Conservation (phyloP, 92 coral and sea anemone genomes). For the Desmophyllum pertusum region DNA sequence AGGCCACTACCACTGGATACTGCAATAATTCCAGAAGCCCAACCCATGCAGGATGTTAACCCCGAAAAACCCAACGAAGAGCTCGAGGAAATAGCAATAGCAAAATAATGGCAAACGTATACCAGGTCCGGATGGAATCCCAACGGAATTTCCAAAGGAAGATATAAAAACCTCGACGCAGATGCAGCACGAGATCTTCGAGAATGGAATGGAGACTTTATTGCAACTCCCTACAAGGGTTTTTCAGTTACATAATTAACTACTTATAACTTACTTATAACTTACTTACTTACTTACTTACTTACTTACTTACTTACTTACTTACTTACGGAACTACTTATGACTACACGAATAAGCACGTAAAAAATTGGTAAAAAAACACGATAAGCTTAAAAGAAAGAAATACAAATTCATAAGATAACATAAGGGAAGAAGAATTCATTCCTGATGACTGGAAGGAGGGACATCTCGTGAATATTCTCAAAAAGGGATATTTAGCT, state of each 20-base stretch:
- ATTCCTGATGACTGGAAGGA: slow-evolving; percentile 47
- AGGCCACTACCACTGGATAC: slow-evolving; percentile 28
- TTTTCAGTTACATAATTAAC: too few relatives aligned
- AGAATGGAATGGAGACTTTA: too few relatives aligned
- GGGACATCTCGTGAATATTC: slow-evolving; percentile 39
- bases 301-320: too few relatives aligned
- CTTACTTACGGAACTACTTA: too few relatives aligned
- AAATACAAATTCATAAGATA: too few relatives aligned
- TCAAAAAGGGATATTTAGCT: slow-evolving; percentile 41
- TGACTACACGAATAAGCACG: too few relatives aligned
- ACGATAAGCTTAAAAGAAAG: too few relatives aligned
- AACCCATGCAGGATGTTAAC: slow-evolving; percentile 32
- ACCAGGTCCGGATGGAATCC: slow-evolving; percentile 39
- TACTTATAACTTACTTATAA: too few relatives aligned
- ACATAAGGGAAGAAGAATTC: slow-evolving; percentile 36
- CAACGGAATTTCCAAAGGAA: slow-evolving; percentile 32
- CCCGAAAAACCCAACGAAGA: slow-evolving; percentile 22
- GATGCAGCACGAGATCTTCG: slow-evolving; percentile 24
- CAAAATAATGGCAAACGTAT: slow-evolving; percentile 35
- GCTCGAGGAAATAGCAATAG: slow-evolving; percentile 38
- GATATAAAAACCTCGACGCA: slow-evolving; percentile 33
- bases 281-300: too few relatives aligned
- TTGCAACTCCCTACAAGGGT: too few relatives aligned
- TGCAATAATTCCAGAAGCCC: slow-evolving; percentile 33
- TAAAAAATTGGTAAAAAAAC: too few relatives aligned